These are phyloP conservation scores for Sthenelais limicola DNA, from an alignment of 2,888 invertebrate species.

Conservation along the genomic window DNA sequence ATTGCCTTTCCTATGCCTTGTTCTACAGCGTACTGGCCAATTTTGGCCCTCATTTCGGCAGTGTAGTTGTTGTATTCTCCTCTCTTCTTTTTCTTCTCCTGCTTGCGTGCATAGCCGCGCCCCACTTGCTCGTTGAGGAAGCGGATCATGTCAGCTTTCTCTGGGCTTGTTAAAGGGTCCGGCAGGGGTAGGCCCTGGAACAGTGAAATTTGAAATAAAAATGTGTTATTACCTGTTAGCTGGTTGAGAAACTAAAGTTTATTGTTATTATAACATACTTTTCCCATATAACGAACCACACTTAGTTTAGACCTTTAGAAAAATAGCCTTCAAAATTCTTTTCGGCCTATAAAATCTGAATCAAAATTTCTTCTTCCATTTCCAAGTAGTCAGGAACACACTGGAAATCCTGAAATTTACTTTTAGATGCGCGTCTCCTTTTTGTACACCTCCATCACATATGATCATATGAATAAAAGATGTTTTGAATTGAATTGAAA, in stretches of 20 bases:
- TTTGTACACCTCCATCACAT: no score
- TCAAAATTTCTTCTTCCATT: no score
- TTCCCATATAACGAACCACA: no score
- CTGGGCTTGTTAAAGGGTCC: slow-evolving; percentile 13
- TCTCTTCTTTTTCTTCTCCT: slow-evolving; percentile 8
- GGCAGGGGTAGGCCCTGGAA: slow-evolving; percentile 23
- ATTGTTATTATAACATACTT: background rate
- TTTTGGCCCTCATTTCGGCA: slow-evolving; percentile 25
- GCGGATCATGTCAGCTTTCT: slow-evolving; percentile 31
- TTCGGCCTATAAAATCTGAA: no score
- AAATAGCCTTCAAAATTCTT: no score
- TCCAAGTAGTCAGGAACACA: no score
- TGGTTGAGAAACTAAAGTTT: background rate
- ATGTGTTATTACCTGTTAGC: background rate
- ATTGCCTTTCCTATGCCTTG: slow-evolving; percentile 32
- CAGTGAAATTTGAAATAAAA: background rate
- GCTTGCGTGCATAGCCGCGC: slow-evolving; percentile 1
- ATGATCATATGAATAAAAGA: no score
- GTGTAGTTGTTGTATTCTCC: slow-evolving; percentile 37
- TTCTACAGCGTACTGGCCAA: slow-evolving; percentile 29
- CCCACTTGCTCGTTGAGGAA: slow-evolving; percentile 21
- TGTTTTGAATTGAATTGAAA: no score
- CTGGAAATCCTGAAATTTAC: no score
- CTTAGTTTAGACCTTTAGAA: no score
- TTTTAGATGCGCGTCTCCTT: no score